Percentiles rank a stretch among this genome's conserved stretches.
Evolutionary conservation across 2,797 vertebrate species (phyloP).

Genomic region (Alosa sapidissima): DNA sequence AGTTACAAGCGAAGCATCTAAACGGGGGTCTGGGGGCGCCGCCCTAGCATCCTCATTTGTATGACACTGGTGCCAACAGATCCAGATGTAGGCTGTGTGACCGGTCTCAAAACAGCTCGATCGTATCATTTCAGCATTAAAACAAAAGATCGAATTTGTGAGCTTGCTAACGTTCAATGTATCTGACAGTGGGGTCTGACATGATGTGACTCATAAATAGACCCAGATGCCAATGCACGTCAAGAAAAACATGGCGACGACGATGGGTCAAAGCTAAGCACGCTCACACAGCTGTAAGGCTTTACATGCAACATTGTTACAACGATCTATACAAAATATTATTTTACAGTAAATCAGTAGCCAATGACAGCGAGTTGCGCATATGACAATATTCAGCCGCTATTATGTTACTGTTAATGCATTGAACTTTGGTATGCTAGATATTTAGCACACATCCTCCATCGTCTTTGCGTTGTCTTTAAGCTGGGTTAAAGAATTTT

Average conservation of each 20-base stretch:
- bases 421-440: not conserved
- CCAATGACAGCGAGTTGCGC: not conserved
- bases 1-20: conserved; percentile 1
- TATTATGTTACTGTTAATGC: not conserved
- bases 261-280: not conserved
- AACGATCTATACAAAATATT: not conserved
- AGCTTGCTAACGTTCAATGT: not conserved
- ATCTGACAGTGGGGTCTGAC: not conserved
- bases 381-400: not conserved
- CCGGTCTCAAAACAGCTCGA: not conserved
- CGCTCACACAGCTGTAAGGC: not conserved
- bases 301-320: not conserved
- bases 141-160: not conserved
- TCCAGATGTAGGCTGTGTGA: not conserved
- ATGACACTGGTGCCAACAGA: not conserved
- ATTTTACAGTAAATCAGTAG: not conserved
- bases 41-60: conserved; percentile 6
- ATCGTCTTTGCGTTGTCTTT: not conserved
- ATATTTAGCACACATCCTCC: conserved; percentile 5
- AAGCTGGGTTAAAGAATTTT: not conserved
- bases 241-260: conserved; percentile 18
- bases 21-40: not conserved
- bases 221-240: conserved; percentile 7
- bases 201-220: not conserved
- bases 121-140: not conserved